Evolutionary conservation across 2,113 vertebrate species (phyloP), one percentile per base, ranked within the genome.

Genomic region (Carlito syrichta): DNA sequence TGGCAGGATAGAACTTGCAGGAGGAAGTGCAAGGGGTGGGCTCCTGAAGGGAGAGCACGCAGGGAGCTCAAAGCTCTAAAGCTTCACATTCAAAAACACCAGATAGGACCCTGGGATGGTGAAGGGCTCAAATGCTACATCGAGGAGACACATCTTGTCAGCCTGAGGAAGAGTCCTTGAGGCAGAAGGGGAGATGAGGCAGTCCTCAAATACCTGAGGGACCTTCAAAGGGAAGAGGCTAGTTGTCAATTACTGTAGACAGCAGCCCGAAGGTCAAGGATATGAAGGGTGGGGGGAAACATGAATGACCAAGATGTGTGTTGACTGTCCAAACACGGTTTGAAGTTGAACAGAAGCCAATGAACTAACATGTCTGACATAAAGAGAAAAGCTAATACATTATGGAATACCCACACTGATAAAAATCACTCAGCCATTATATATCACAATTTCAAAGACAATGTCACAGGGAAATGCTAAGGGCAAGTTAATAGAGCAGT

Each of bases 11-110:
- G n/a, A 76, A 16, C 22, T n/a, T 84, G 1, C 43, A 2, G 35
- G 48, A 77, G 23, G 40, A 54, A 30, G 43, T 0, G 9, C 38
- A 16, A 5, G 17, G 6, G 17, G 6, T 6, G 45, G 32, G 13
- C 17, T 60, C 12, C 2, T 8, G 30, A 56, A 8, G 6, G 13
- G 27, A 45, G 2, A 23, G 14, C 8, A 0, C 4, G 3, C 43
- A 6, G 14, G 69, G 43, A 19, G 52, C 32, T 25, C 50, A 35
- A 27, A 17, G 60, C 14, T 30, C 52, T 13, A 58, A 63, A 19
- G 27, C 14, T 22, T 32, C 35, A 54, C 7, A 12, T 12, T 27
- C 1, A 20, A 52, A 83, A 38, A 40, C 1, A 54, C 3, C 23
- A 30, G 45, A 52, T 10, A 62, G 68, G 40, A 4, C 22, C 22